Base-by-base conservation (phyloP, 2,888 invertebrate species). In the Apamea epomidion region DNA sequence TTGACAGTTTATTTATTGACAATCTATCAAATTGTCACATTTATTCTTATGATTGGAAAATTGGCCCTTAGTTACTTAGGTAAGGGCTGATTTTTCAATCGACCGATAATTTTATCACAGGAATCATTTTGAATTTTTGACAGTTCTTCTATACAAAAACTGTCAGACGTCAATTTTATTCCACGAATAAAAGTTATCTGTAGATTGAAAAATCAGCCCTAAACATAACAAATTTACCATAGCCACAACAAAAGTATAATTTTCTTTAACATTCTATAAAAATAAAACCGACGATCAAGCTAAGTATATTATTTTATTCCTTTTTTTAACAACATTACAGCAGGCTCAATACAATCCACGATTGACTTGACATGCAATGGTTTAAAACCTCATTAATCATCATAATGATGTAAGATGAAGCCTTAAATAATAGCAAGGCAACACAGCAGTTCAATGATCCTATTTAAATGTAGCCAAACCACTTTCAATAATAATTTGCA, bases 351-450 rank as follows among this genome's bases (percentile, higher is more conserved):
- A 65, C 32, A 81, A 1, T 21, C 12, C 12, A 12, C 16, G 6
- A 80, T 65, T 80, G 6, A 32, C n/a, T 42, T 58, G 32, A 65
- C 29, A 62, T 54, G 10, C n/a, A 51, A 51, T 21, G 32, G 16
- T 45, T 84, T 60, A 73, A 58, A 85, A 81, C 21, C 14, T 42
- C 58, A 69, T 81, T 72, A 69, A 72, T 81, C 64, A 81, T 64
- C n/a, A 29, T 62, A 32, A 60, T 25, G 16, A 69, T 64, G 10
- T 65, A 81, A 79, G 6, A 64, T 62, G 7, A 18, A 67, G 16
- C 18, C 3, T 75, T 21, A 45, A 60, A 74, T 70, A 71, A 68
- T 42, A 25, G 18, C 51, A 29, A 58, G n/a, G 29, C 25, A 37
- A 67, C 32, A 37, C 16, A 70, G n/a, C n/a, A 70, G 73, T 54